Base-by-base conservation (phyloP, 1,140 invertebrate species). In the Drosophila saltans region DNA sequence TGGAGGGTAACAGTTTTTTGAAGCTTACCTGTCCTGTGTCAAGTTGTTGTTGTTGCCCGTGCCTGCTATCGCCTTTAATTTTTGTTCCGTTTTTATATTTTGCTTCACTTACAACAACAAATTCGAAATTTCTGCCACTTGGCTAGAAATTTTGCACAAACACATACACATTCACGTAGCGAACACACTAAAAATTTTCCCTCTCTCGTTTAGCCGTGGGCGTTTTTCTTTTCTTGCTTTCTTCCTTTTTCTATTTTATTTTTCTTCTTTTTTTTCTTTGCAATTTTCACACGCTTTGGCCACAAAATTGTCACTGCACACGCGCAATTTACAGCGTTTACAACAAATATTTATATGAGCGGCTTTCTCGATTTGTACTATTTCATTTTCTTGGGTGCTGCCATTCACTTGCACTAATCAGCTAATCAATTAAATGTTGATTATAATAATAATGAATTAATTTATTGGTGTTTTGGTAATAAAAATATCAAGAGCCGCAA, bases 181-280 rank as follows among this genome's bases (percentile, higher is more conserved):
- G 39, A 10, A 45, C 24, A 33, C 58, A 69, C 26, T 52, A 52
- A 24, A 48, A 52, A 26, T 52, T 52, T 52, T 52, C 45, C 8
- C 10, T 10, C n/a, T 52, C 24, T 24, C 45, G 45, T 52, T 52
- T 52, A 52, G 24, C 45, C 21, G 45, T 52, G 67, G 75, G 82
- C 75, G 82, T 73, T 88, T 82, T 85, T 82, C 61, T 59, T 55
- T 72, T 67, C 71, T 65, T 26, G 2, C 16, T 52, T 26, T 52
- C 21, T 52, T 52, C 21, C 8, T 52, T 63, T 65, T 77, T 56
- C 48, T 55, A 64, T 48, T 66, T 66, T 73, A 66, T 55, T 72
- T 67, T 75, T 67, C 16, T 5, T 16, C 56, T 48, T 48, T 40
- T 68, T 69, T 73, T 71, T 67, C 55, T 76, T 76, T 60, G 66